Base-by-base conservation (phyloP, 1,140 invertebrate genomes). In the Magallana gigas region DNA sequence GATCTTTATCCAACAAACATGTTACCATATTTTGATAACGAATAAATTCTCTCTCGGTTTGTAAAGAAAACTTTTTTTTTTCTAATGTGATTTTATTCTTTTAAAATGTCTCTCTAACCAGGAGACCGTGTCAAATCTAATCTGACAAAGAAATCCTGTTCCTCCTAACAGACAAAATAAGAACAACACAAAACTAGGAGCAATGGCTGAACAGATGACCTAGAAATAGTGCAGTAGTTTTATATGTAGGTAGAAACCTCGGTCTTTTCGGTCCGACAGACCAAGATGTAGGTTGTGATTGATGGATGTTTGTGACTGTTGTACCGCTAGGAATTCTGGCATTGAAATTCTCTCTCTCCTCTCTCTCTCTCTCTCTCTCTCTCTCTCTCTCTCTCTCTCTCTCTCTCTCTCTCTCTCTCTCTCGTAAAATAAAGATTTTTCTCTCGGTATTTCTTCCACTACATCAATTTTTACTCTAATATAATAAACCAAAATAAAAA, bases 331-430 rank as follows among this genome's bases (percentile, higher is more conserved):
- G 68, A 76, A 76, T 76, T 76, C 68, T 36, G 18, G 68, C 23
- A 12, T 36, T 23, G 36, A 48, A 48, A 48, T 48, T 4, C 68
- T 18, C 18, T 71, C 18, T 71, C 84, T 71, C 84, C 11, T 1
- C 60, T 62, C 60, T 62, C 60, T 81, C 84, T n/a, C 62, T 71
- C 84, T 71, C 84, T 71, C 59, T 71, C 84, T 68, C 29, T 36
- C 48, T 68, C 84, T n/a, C 62, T 71, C 84, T 71, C 84, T 71
- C 59, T 71, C 84, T 68, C 29, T 36, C 48, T 68, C 62, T 85
- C 62, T 48, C 84, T 85, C 84, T 85, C 84, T 85, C 84, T 68
- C 57, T 85, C 36, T 48, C 36, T 48, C 84, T 68, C 84, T 85
- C 60, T 68, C 84, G 64, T 64, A 71, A 48, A 48, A n/a, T 85